Percentiles rank a stretch among this genome's conserved stretches.
phyloP scores from a whole-genome alignment of 2,113 vertebrate species.

The Elephas maximus region DNA sequence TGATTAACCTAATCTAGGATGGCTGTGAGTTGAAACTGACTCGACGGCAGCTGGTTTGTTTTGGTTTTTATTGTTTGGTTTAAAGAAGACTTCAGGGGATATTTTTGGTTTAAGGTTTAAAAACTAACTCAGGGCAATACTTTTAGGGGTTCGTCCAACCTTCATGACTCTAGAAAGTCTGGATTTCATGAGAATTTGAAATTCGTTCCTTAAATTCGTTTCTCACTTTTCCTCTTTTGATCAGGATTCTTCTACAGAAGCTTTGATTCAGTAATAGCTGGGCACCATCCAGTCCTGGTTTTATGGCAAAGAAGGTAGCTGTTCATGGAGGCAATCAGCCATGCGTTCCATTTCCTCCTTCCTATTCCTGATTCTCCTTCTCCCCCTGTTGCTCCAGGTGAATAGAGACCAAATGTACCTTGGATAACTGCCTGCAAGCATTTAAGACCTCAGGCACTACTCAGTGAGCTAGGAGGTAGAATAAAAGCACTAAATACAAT shows the following conservation, averaged over 20 bases:
- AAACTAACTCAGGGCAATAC: too few species aligned
- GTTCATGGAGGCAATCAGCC: not conserved
- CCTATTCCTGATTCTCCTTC: not conserved
- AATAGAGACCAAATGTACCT: not conserved
- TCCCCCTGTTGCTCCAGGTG: too few species aligned
- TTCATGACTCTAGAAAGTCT: not conserved
- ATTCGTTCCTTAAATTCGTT: not conserved
- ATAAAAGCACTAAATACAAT: not conserved
- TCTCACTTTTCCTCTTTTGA: not conserved
- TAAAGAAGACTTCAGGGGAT: not conserved
- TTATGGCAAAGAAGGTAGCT: too few species aligned
- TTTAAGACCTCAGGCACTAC: not conserved
- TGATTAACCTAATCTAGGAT: too few species aligned
- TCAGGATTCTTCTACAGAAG: not conserved
- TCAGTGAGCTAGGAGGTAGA: not conserved
- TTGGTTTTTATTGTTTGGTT: not conserved
- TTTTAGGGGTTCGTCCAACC: not conserved
- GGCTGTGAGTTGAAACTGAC: too few species aligned
- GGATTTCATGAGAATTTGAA: not conserved
- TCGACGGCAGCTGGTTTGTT: too few species aligned
- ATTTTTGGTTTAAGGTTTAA: too few species aligned
- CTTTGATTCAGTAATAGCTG: not conserved
- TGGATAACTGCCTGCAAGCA: not conserved
- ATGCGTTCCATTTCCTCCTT: not conserved
- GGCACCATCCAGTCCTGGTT: not conserved